phyloP scores from a whole-genome alignment of 2,888 invertebrate genomes.

The Tiphia femorata region DNA sequence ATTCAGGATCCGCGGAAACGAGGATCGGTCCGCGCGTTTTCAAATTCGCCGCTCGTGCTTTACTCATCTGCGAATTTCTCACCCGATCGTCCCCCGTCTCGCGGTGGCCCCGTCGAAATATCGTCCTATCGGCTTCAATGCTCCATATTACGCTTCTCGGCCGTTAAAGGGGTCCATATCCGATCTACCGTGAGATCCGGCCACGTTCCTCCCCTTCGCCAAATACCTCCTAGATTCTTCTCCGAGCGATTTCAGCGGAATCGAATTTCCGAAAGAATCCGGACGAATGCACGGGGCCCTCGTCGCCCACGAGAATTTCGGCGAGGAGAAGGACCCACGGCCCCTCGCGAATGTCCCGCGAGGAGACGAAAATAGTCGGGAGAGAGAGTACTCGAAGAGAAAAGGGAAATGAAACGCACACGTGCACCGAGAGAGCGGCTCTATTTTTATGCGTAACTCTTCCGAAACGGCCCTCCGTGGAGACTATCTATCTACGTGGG shows the following conservation, averaged over 20 bases:
- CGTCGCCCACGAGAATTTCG: background rate
- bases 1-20: too few relatives aligned
- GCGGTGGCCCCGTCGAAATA: too few relatives aligned
- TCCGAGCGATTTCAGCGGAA: too few relatives aligned
- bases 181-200: conserved; percentile 44
- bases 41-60: too few relatives aligned
- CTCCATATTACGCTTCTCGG: conserved; percentile 60
- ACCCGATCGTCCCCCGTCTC: too few relatives aligned
- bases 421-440: conserved; percentile 31
- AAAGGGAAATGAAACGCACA: conserved; percentile 22
- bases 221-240: too few relatives aligned
- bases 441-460: conserved; percentile 44
- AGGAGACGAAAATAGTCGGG: conserved; percentile 34
- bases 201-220: conserved; percentile 10
- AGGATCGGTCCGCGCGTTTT: too few relatives aligned
- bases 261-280: too few relatives aligned
- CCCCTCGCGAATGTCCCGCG: background rate
- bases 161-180: conserved; percentile 62
- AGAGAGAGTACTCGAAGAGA: background rate
- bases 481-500: conserved; percentile 33
- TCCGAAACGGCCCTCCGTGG: conserved; percentile 34
- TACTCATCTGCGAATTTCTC: too few relatives aligned
- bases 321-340: conserved; percentile 11
- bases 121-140: conserved; percentile 65
- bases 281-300: background rate